These are phyloP conservation scores for Leucophenga varia DNA, from an alignment of 1,140 invertebrate genomes.

Conservation along the genomic window DNA sequence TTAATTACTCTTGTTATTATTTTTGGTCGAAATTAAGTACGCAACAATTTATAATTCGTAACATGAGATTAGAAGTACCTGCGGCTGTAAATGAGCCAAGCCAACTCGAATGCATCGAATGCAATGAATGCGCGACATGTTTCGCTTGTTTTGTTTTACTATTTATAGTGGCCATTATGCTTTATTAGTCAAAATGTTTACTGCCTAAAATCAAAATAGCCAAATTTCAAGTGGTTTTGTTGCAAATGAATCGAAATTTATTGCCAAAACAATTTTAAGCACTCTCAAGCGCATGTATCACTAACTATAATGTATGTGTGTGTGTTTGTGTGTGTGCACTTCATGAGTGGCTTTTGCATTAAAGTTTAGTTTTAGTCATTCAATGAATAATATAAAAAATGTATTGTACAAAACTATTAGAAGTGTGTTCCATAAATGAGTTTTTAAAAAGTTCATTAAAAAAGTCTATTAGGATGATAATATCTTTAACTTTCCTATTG, in stretches of 20 bases:
- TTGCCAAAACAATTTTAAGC: constrained; percentile 37
- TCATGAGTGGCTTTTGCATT: no score
- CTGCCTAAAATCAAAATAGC: constrained; percentile 40
- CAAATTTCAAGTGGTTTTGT: constrained; percentile 26
- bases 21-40: constrained; percentile 51
- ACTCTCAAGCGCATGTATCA: no score
- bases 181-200: constrained; percentile 44
- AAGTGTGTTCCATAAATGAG: no score
- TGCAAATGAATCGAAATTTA: constrained; percentile 42
- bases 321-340: no score
- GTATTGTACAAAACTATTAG: no score
- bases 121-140: neutral
- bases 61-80: constrained; percentile 54
- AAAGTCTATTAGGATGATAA: no score
- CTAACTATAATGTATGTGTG: no score
- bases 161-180: constrained; percentile 34
- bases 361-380: no score
- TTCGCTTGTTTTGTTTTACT: constrained; percentile 7
- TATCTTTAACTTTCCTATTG: no score
- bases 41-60: constrained; percentile 54
- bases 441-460: no score
- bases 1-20: constrained; percentile 56
- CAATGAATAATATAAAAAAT: no score
- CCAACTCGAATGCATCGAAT: neutral
- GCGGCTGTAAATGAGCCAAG: constrained; percentile 23